Conservation (phyloP, 2,888 invertebrate species). For the Amblyjoppa proteus region DNA sequence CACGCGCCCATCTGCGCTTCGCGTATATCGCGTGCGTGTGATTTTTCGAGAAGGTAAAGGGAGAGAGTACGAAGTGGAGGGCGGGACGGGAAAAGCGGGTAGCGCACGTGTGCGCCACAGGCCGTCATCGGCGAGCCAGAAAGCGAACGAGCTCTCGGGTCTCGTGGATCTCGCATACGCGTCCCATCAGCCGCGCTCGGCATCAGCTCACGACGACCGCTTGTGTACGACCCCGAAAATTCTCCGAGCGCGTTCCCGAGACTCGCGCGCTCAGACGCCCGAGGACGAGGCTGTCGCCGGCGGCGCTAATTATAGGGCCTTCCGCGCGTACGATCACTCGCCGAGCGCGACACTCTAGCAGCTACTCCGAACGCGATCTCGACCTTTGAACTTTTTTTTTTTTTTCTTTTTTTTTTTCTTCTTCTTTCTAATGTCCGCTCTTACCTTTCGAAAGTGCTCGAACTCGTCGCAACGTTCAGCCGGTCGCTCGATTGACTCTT, state of each 20-base stretch:
- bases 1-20: conserved; percentile 29
- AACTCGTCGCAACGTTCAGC: not conserved
- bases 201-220: not conserved
- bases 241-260: conserved; percentile 24
- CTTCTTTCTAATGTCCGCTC: not conserved
- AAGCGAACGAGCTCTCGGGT: conserved; percentile 35
- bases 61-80: conserved; percentile 8
- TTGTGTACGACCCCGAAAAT: conserved; percentile 39
- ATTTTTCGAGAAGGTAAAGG: conserved; percentile 57
- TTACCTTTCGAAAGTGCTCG: conserved; percentile 10
- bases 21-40: conserved; percentile 47
- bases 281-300: conserved; percentile 55
- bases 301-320: conserved; percentile 65
- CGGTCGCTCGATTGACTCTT: conserved; percentile 11
- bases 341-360: conserved; percentile 34
- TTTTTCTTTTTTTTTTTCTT: conserved; percentile 16
- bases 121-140: conserved; percentile 47
- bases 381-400: conserved; percentile 58
- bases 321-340: conserved; percentile 32
- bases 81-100: not conserved
- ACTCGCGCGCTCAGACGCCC: conserved; percentile 52
- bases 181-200: not conserved
- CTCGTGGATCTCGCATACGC: conserved; percentile 4
- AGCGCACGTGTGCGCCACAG: conserved; percentile 65
- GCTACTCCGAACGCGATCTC: conserved; percentile 38